Percentiles rank a stretch among this genome's conserved stretches.
These are phyloP conservation scores for Cyprinus carpio DNA, from an alignment of 2,113 vertebrate species.

Conservation along the genomic window DNA sequence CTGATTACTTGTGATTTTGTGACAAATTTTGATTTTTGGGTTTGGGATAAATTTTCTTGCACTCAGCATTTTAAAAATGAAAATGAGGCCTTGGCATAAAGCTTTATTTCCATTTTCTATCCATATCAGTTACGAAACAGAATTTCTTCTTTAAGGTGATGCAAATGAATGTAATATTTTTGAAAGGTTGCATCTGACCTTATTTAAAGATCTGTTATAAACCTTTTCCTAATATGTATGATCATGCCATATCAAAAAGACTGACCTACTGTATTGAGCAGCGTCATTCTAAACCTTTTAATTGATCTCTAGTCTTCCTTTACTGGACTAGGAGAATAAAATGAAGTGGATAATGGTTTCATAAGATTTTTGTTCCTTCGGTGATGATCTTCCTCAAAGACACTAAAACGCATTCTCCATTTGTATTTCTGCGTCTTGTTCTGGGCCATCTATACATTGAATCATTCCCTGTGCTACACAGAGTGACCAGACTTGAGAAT, in stretches of 20 bases:
- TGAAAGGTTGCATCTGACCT: constrained; percentile 28
- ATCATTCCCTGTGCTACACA: constrained; percentile 44
- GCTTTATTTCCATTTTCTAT: constrained; percentile 45
- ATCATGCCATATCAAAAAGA: background rate
- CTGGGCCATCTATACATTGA: constrained; percentile 38
- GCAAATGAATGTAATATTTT: constrained; percentile 57
- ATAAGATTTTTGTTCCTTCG: background rate
- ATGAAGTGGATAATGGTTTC: background rate
- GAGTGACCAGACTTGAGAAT: background rate
- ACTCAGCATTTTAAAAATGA: background rate
- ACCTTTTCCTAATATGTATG: background rate
- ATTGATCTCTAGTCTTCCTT: constrained; percentile 36
- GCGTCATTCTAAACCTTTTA: background rate
- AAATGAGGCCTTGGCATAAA: constrained; percentile 33
- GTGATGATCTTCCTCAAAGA: too few relatives aligned
- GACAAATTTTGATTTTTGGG: constrained; percentile 6
- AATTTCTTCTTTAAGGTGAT: constrained; percentile 40
- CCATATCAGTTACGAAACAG: constrained; percentile 39
- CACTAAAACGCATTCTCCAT: background rate
- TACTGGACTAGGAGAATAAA: constrained; percentile 38
- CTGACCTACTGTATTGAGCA: constrained; percentile 9
- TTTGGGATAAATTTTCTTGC: background rate
- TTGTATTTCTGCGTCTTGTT: background rate
- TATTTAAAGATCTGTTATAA: constrained; percentile 2
- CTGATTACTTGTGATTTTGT: constrained; percentile 27